Base-by-base conservation (phyloP, 2,888 invertebrate genomes). In the Stenichneumon culpator region DNA sequence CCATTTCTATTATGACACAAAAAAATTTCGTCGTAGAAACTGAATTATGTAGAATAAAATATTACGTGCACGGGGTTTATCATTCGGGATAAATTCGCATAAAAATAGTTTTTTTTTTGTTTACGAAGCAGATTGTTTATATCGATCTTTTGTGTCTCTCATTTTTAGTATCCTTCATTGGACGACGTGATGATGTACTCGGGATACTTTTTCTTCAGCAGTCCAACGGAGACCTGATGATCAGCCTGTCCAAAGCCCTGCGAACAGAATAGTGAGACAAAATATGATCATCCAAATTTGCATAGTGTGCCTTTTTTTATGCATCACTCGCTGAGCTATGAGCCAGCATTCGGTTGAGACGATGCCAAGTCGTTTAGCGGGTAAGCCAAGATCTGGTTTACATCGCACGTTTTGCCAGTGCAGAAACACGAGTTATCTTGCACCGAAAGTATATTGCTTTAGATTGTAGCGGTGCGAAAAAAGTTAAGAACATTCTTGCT, bases 241-340 rank as follows among this genome's bases (percentile, higher is more conserved):
- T 99, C 98, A 0, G 99, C 99, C 93, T 97, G 97, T 1, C 99
- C 99, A 92, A 96, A 99, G 0, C 98, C 97, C 95, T 97, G 95
- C 19, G 94, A 95, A 81, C 72, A 68, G 81, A 84, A 84, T 52
- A 68, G 70, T 68, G 79, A 68, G 75, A 70, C n/a, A 52, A 63
- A 28, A 11, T 57, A 9, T 32, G 14, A 14, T 32, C 32, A 44
- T 68, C 67, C 39, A 75, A 14, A 14, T 19, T 36, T 54, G n/a
- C 36, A 36, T 32, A 19, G 1, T 28, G 16, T 19, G 28, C 11
- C 11, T 7, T 22, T 70, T 50, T 50, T 11, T 3, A 44, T 44
- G 9, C 47, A 28, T 16, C 28, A 25, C 19, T 32, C 22, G n/a
- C n/a, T 70, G 16, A 28, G 69, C 50, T 32, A 32, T 63, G 16